Base-by-base conservation (phyloP, 2,797 vertebrate genomes). In the Diglossa cyanea region DNA sequence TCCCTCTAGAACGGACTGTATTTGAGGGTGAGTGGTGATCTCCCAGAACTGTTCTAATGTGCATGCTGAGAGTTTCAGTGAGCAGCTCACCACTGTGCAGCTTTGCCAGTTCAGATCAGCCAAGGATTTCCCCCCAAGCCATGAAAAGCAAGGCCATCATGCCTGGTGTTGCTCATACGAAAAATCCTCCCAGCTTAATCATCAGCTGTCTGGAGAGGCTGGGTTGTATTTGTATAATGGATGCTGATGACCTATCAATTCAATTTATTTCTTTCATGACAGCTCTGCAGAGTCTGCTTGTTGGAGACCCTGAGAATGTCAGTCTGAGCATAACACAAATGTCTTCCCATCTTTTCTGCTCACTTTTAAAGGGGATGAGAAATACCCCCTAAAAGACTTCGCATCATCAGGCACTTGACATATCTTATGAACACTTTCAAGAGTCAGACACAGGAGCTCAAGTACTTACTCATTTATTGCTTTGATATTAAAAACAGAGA, bases 401-500 rank as follows among this genome's bases (percentile, higher is more conserved):
- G 28, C 54, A 92, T 85, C 65, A 73, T 66, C 74, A 93, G 84
- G 76, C 79, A 93, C 51, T 54, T 88, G 95, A 84, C 67, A 73
- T 70, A 57, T 48, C 70, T 89, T 85, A 76, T 1, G 48, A 91
- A 73, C 18, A 13, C 24, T 93, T 90, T 80, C 74, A 91, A 96
- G 72, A 82, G 78, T 17, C 79, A 78, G 61, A 45, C 50, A 86
- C 58, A 84, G 83, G 75, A 94, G 55, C 82, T 83, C 65, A 79
- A 85, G 78, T 40, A 57, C 67, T 94, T 88, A 47, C 23, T 81
- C 31, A 51, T 81, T 88, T 94, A 78, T 74, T 90, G 71, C 63
- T 95, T 95, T 93, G 88, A 92, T 95, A 95, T 88, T 79, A 86
- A 88, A 94, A 82, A 82, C 58, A 93, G 74, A 78, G 58, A 85